Percentiles rank a stretch among this genome's conserved stretches.
Conservation (phyloP, 2,113 vertebrate species). For the Enhydra lutris region DNA sequence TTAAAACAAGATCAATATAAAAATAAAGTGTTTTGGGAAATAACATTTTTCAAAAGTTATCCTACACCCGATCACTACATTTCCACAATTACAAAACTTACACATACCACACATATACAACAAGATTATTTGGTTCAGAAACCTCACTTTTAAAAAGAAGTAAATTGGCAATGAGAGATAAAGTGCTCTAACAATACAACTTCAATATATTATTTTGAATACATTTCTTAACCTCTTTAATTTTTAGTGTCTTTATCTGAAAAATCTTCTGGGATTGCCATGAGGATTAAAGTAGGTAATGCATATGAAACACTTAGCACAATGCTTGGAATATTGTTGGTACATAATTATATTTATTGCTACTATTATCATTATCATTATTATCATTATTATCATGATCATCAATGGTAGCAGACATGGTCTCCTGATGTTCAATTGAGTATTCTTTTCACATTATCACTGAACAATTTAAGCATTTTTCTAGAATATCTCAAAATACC, state of each 20-base stretch:
- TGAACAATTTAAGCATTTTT: background rate
- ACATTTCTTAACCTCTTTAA: background rate
- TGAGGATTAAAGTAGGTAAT: background rate
- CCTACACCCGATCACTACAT: background rate
- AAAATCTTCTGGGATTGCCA: background rate
- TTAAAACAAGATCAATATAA: background rate
- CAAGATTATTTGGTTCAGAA: background rate
- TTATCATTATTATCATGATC: background rate
- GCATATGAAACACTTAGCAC: background rate
- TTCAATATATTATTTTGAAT: background rate
- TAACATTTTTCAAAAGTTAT: background rate
- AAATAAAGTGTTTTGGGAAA: background rate
- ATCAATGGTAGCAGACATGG: background rate
- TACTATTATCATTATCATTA: background rate
- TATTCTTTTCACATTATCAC: background rate
- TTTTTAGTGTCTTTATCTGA: background rate
- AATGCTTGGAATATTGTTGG: background rate
- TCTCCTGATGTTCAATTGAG: background rate
- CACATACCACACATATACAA: background rate
- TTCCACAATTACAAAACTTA: background rate
- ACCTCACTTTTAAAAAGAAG: background rate
- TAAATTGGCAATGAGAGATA: background rate
- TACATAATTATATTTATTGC: background rate
- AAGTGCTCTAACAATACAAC: background rate
- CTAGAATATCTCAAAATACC: background rate